Evolutionary conservation across 1,140 invertebrate species (phyloP).

Genomic region (Pentalonia nigronervosa): DNA sequence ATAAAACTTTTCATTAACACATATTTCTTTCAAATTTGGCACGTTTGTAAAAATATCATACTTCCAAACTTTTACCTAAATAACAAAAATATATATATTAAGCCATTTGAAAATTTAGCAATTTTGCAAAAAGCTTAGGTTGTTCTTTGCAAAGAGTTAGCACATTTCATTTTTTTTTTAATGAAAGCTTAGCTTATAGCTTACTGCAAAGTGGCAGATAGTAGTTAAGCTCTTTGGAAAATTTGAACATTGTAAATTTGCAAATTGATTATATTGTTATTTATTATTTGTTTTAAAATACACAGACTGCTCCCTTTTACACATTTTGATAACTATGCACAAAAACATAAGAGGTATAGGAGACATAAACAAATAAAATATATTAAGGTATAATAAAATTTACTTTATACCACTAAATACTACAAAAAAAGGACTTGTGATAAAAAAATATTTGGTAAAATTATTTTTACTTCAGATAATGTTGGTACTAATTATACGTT

Average conservation of each 20-base stretch:
- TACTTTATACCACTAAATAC: no score
- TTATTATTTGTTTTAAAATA: no score
- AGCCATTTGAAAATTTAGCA: neutral
- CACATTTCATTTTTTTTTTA: neutral
- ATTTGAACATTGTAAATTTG: no score
- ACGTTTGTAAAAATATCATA: neutral
- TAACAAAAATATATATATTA: neutral
- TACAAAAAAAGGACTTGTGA: no score
- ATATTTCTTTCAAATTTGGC: neutral
- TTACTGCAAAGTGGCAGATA: neutral
- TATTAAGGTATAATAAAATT: no score
- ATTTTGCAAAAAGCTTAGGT: neutral
- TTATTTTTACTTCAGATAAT: no score
- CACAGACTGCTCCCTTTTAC: no score
- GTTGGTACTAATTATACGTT: no score
- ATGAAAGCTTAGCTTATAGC: neutral
- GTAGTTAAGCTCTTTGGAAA: neutral
- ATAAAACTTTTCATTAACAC: neutral
- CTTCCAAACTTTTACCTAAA: neutral
- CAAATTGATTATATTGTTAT: neutral
- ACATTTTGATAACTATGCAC: no score
- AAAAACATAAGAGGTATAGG: no score
- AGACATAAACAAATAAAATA: no score
- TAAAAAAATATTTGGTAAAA: no score
- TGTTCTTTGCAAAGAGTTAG: neutral